Evolutionary conservation across 2,797 vertebrate species (phyloP).

Genomic region (Halcyon smyrnensis): DNA sequence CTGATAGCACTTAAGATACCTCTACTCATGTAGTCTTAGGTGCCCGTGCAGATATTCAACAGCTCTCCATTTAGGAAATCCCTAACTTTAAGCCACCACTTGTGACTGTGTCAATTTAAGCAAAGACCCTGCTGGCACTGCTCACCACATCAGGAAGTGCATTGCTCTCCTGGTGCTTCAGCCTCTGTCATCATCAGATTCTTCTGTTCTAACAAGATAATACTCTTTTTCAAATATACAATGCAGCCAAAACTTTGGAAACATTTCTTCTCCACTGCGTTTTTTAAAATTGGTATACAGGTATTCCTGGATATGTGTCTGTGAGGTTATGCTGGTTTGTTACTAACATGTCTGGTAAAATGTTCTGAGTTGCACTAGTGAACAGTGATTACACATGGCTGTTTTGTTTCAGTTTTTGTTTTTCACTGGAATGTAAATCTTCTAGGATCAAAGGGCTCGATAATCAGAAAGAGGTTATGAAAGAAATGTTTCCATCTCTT

Average conservation of each 20-base stretch:
- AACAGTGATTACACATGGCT: not conserved
- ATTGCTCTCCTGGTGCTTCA: not conserved
- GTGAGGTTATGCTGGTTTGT: not conserved
- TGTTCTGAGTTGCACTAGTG: not conserved
- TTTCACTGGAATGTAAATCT: not conserved
- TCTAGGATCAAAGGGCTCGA: conserved; percentile 15
- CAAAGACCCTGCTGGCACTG: not conserved
- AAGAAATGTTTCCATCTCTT: conserved; percentile 44
- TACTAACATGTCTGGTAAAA: not conserved
- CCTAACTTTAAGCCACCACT: not conserved
- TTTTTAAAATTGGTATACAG: not conserved
- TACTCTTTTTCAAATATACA: not conserved
- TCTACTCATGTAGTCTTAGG: not conserved
- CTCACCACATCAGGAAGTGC: rapidly evolving
- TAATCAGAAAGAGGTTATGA: conserved; percentile 7
- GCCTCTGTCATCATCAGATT: not conserved
- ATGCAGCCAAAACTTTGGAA: not conserved
- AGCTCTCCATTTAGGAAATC: not conserved
- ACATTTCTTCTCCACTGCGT: not conserved
- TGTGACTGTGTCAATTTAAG: not conserved
- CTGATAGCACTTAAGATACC: not conserved
- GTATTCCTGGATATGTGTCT: not conserved
- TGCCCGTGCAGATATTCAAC: not conserved
- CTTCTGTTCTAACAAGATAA: not conserved
- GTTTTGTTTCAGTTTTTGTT: conserved; percentile 13